Conservation (phyloP, 2,113 vertebrate species). For the human (Homo sapiens) region DNA sequence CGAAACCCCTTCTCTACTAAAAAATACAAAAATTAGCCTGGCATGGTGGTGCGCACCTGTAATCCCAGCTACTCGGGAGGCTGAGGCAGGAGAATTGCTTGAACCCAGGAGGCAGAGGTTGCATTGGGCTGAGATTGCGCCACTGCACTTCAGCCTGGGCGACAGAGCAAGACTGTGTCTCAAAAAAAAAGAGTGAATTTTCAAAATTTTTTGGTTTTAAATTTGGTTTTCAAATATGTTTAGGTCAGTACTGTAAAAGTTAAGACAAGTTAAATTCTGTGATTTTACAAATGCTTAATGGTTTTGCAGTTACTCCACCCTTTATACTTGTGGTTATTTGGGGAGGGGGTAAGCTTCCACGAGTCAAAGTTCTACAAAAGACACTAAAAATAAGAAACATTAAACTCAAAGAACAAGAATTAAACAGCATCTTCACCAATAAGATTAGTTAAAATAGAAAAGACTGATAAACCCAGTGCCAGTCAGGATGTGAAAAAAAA, state of each 20-base stretch:
- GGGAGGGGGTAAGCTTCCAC: neutral
- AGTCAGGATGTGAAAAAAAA: neutral
- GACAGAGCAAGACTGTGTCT: no score
- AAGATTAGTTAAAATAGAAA: neutral
- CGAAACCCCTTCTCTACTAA: no score
- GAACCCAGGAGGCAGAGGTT: no score
- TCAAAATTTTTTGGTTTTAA: neutral
- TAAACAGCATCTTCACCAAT: neutral
- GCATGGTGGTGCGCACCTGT: no score
- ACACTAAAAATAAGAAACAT: neutral
- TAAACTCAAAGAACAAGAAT: slow-evolving; percentile 9
- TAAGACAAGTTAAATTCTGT: neutral
- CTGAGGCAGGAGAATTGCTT: no score
- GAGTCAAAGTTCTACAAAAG: neutral
- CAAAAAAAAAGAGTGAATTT: neutral
- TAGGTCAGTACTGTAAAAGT: neutral
- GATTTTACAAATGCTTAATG: neutral
- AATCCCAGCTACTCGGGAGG: no score
- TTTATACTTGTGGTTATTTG: neutral
- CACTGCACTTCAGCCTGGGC: no score
- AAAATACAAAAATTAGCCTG: no score
- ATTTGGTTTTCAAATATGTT: neutral
- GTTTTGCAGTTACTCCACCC: neutral
- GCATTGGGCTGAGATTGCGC: no score
- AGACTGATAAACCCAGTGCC: neutral